Evolutionary conservation across 2,888 invertebrate genomes (phyloP), one percentile per base, ranked within the genome.

Genomic region (Poecilobothrus nobilitatus): DNA sequence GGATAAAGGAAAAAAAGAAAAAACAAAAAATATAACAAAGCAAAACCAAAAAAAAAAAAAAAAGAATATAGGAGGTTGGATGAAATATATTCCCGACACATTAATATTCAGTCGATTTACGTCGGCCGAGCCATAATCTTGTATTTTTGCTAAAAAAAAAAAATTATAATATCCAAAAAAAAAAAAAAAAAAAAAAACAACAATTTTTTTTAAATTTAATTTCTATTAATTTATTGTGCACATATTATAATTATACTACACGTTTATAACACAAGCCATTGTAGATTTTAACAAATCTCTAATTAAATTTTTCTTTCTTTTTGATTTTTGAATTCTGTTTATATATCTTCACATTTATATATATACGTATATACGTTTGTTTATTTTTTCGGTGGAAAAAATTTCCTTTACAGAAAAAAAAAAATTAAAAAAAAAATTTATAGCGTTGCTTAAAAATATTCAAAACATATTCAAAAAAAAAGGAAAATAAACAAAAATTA

Each of bases 101-200:
- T 44, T 64, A n/a, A 70, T 68, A 15, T 67, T 44, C 77, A 81
- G 81, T 81, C 80, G 80, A 80, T 81, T 75, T 74, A 76, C 76
- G 80, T 81, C 80, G 80, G 79, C 80, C 80, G 76, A 76, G 77
- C 76, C 76, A 75, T 71, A 69, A 72, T 74, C 76, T 76, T 74
- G 73, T 73, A 74, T 41, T 67, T 66, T 65, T 63, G 66, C 18
- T 71, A 67, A 66, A 53, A 44, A 62, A n/a, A 62, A 18, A 20
- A 20, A 62, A 62, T 20, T 20, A 62, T 20, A 62, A 53, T n/a
- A 53, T 21, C 44, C 7, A 15, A 66, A 66, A 66, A 44, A 21
- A n/a, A 21, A 44, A 22, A 33, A 21, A 12, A 21, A 27, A 18
- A n/a, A 22, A 41, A 9, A 66, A 10, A 63, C 15, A 27, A 27